These are phyloP conservation scores for Gymnobelideus leadbeateri DNA, from an alignment of 2,113 vertebrate species.

Conservation along the genomic window DNA sequence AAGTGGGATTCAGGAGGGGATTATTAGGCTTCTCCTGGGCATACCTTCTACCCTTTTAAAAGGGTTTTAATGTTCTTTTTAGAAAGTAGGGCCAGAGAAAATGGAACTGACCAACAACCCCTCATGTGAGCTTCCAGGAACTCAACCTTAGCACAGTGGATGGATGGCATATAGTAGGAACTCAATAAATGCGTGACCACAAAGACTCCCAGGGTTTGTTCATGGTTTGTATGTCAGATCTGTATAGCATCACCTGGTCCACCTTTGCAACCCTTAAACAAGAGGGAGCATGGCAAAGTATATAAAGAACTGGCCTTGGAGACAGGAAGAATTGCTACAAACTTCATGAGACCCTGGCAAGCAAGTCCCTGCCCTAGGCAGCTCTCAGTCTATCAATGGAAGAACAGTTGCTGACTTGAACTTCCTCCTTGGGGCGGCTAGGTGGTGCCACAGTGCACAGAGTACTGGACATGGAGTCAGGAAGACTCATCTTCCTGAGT, in stretches of 20 bases:
- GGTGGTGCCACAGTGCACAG: too few relatives aligned
- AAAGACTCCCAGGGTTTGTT: neutral
- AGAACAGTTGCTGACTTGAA: neutral
- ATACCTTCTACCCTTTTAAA: neutral
- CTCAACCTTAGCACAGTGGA: neutral
- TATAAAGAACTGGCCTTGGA: neutral
- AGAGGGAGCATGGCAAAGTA: neutral
- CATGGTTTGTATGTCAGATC: neutral
- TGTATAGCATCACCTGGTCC: neutral
- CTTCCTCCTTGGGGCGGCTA: neutral
- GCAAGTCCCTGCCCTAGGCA: neutral
- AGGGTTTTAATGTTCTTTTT: neutral
- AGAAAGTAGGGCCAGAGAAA: neutral
- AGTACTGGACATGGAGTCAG: too few relatives aligned
- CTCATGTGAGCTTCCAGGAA: neutral
- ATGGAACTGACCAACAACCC: neutral
- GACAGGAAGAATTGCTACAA: neutral
- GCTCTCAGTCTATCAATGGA: neutral
- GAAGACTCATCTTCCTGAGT: too few relatives aligned
- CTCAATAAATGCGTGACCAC: neutral
- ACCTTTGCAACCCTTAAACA: neutral
- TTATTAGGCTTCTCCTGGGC: neutral
- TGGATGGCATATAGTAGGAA: neutral
- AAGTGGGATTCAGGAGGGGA: neutral
- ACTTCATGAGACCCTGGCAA: neutral